Percentiles rank a stretch among this genome's conserved stretches.
Conservation (phyloP, 2,888 invertebrate species). For the Tachystola acroxantha region DNA sequence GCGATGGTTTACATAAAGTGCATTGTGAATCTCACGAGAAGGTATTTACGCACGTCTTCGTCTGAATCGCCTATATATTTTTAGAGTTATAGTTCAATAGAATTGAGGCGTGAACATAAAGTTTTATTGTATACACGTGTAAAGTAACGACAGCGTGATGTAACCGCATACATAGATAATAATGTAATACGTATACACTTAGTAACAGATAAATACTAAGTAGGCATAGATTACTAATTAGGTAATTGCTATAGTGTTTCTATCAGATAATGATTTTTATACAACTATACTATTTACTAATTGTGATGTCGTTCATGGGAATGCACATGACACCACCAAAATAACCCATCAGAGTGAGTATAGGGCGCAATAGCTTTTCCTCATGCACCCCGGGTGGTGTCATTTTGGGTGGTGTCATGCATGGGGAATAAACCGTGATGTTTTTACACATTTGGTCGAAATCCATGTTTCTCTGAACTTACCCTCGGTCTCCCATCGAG, state of each 20-base stretch:
- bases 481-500: conserved; percentile 6
- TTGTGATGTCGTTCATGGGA: no score
- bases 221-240: neutral
- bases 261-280: neutral
- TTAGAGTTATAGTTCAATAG: conserved; percentile 59
- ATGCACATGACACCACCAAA: no score
- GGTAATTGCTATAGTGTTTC: neutral
- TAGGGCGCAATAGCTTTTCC: no score
- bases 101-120: conserved; percentile 64
- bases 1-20: conserved; percentile 25
- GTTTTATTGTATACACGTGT: conserved; percentile 71
- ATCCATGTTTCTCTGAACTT: conserved; percentile 13
- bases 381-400: no score
- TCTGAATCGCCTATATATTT: conserved; percentile 61
- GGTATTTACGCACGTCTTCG: conserved; percentile 37
- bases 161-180: conserved; percentile 29
- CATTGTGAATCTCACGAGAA: conserved; percentile 20
- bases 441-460: conserved; percentile 15
- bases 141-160: conserved; percentile 44
- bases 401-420: no score
- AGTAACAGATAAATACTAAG: no score
- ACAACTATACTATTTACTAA: no score
- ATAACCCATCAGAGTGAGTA: no score
- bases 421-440: no score
- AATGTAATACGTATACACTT: conserved; percentile 26